Evolutionary conservation across 2,888 invertebrate species (phyloP).

Genomic region (Netelia virgata): DNA sequence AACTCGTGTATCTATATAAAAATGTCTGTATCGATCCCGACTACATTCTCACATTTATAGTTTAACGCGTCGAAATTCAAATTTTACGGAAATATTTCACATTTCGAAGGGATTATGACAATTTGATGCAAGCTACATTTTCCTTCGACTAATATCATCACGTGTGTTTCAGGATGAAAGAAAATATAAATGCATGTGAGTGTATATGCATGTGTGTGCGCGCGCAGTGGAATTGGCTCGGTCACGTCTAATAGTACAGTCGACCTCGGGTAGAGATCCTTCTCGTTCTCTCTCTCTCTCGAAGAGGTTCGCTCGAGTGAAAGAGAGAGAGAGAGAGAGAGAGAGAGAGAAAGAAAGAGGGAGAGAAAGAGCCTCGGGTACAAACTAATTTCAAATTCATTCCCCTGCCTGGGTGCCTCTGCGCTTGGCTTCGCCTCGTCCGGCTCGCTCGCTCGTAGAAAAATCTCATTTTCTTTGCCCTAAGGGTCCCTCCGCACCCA

Average conservation of each 20-base stretch:
- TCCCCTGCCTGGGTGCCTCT: conserved; percentile 71
- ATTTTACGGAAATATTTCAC: not conserved
- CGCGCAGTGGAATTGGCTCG: conserved; percentile 62
- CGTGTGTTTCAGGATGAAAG: conserved; percentile 47
- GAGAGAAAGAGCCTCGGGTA: conserved; percentile 75
- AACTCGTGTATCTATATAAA: not conserved
- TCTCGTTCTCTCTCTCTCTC: conserved; percentile 25
- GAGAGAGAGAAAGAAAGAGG: conserved; percentile 46
- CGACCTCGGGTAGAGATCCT: conserved; percentile 62
- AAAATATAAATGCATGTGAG: conserved; percentile 4
- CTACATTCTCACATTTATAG: not conserved
- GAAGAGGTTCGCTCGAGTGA: conserved; percentile 51
- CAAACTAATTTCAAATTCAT: conserved; percentile 84
- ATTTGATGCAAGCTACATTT: conserved; percentile 39
- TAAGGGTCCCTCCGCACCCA: conserved; percentile 78
- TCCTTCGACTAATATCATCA: conserved; percentile 48
- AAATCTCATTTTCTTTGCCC: conserved; percentile 84
- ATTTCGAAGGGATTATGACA: conserved; percentile 1
- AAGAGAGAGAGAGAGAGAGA: conserved; percentile 47
- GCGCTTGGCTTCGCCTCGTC: conserved; percentile 66
- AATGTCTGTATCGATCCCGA: not conserved
- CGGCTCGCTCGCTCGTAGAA: conserved; percentile 76
- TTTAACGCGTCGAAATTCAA: not conserved
- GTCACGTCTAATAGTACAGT: conserved; percentile 68
- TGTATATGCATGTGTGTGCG: conserved; percentile 30